Conservation (phyloP, 2,113 vertebrate species). For the Hepsetus odoe region DNA sequence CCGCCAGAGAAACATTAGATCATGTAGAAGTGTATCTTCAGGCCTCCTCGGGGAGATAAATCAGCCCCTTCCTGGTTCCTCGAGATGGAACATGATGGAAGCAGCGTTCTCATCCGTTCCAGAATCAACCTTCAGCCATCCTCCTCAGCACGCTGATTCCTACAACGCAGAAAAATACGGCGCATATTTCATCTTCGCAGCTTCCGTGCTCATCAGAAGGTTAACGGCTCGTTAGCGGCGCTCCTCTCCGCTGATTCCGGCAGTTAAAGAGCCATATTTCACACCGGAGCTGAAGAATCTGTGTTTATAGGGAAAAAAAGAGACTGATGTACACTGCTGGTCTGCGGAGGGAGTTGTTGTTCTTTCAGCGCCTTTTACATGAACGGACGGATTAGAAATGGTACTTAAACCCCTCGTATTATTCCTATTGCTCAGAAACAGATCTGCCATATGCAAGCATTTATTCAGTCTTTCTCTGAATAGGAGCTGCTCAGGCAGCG, state of each 20-base stretch:
- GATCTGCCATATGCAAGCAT: conserved; percentile 62
- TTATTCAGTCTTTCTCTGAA: conserved; percentile 67
- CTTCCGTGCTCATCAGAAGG: conserved; percentile 61
- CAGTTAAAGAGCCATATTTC: conserved; percentile 65
- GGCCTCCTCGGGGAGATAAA: conserved; percentile 72
- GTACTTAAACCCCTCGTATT: conserved; percentile 62
- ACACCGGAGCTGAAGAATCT: conserved; percentile 64
- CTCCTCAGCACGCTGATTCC: neutral
- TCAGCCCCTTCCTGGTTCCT: conserved; percentile 60
- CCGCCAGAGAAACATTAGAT: conserved; percentile 83
- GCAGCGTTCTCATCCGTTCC: neutral
- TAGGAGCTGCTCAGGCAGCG: conserved; percentile 54
- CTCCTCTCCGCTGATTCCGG: conserved; percentile 70
- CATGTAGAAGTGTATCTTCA: conserved; percentile 76
- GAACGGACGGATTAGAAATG: conserved; percentile 76
- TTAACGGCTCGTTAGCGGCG: conserved; percentile 67
- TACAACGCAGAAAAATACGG: conserved; percentile 52
- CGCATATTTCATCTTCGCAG: conserved; percentile 65
- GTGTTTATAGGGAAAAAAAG: conserved; percentile 54
- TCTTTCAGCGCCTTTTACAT: conserved; percentile 74
- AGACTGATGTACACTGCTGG: conserved; percentile 65
- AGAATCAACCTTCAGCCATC: conserved; percentile 1
- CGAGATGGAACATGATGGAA: conserved; percentile 25
- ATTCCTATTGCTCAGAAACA: conserved; percentile 51
- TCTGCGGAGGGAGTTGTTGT: conserved; percentile 63